These are phyloP conservation scores for Dromococcyx pavoninus DNA, from an alignment of 2,797 vertebrate species.

Conservation along the genomic window DNA sequence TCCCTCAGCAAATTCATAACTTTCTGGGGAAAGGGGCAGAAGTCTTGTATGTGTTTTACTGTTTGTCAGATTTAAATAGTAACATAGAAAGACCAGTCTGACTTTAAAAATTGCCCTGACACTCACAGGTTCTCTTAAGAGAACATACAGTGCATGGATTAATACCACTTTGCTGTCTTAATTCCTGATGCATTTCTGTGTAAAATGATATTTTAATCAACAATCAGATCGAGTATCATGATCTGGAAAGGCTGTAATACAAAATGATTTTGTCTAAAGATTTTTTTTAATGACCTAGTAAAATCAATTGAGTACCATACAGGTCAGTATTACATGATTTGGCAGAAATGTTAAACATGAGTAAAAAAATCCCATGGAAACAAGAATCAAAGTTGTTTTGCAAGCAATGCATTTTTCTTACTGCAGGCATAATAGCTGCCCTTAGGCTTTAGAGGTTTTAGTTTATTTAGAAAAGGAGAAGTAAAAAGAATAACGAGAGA, in stretches of 20 bases:
- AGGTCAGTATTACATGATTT: not conserved
- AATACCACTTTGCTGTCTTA: not conserved
- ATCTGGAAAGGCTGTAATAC: not conserved
- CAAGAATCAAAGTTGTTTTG: slow-evolving; percentile 21
- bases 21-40: not conserved
- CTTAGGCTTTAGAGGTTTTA: slow-evolving; percentile 5
- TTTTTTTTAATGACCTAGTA: not conserved
- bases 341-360: not conserved
- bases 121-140: not conserved
- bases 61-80: not conserved
- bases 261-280: not conserved
- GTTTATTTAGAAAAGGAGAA: slow-evolving; percentile 7
- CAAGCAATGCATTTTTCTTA: slow-evolving; percentile 36
- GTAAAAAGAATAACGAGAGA: not conserved
- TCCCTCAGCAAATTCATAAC: not conserved
- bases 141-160: not conserved
- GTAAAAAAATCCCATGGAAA: slow-evolving; percentile 6
- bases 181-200: not conserved
- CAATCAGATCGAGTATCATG: not conserved
- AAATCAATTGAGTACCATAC: not conserved
- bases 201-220: not conserved
- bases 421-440: slow-evolving; percentile 17
- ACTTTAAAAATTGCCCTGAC: not conserved
- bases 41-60: not conserved
- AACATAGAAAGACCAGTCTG: not conserved